Percentiles rank a stretch among this genome's conserved stretches.
phyloP scores from a whole-genome alignment of 2,888 invertebrate genomes.

The Thecocarcelia acutangulata region DNA sequence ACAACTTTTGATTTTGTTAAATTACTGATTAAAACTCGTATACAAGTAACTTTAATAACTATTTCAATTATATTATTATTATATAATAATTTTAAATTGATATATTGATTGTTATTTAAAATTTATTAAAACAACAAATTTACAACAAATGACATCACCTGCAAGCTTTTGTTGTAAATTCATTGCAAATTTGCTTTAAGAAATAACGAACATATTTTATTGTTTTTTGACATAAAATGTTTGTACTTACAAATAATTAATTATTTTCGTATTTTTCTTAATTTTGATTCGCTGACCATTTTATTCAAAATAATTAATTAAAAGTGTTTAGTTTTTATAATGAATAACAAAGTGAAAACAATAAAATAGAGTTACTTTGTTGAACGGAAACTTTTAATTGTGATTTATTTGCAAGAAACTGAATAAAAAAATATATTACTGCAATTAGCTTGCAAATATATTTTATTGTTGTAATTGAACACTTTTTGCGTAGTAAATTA shows the following conservation, averaged over 20 bases:
- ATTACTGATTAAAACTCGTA: too few species aligned
- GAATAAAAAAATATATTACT: too few species aligned
- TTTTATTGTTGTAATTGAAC: too few species aligned
- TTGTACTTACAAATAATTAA: neutral
- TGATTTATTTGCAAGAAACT: too few species aligned
- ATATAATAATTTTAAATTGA: conserved; percentile 9
- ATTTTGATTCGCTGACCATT: neutral
- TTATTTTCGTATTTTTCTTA: conserved; percentile 5
- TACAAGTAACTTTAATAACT: conserved; percentile 1
- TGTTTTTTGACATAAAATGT: neutral
- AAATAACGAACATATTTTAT: neutral
- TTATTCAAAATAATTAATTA: neutral
- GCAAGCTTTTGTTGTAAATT: neutral
- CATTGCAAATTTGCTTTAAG: neutral
- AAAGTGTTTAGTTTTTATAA: neutral
- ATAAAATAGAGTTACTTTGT: neutral
- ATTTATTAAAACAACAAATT: neutral
- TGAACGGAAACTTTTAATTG: too few species aligned
- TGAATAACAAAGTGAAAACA: neutral
- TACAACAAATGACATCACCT: neutral
- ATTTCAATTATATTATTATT: conserved; percentile 9
- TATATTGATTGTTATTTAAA: neutral
- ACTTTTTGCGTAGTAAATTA: too few species aligned
- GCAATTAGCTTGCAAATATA: too few species aligned
- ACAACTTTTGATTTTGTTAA: too few species aligned